Conservation (phyloP, 1,140 invertebrate genomes). For the Polypedilum vanderplanki region DNA sequence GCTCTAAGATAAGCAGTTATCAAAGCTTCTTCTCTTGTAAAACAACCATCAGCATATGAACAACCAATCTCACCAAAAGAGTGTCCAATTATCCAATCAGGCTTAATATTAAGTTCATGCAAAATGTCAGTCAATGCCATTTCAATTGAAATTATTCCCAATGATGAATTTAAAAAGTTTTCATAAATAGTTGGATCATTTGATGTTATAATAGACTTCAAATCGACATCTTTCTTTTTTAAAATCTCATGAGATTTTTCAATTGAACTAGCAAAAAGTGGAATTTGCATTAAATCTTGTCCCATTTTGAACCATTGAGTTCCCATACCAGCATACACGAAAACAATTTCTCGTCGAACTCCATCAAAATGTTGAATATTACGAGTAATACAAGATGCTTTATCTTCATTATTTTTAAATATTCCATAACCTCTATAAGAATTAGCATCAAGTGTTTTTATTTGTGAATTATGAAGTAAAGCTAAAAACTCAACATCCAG, state of each 20-base stretch:
- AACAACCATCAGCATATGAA: constrained; percentile 91
- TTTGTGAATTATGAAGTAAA: constrained; percentile 64
- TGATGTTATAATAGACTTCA: constrained; percentile 74
- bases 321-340: constrained; percentile 66
- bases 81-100: constrained; percentile 92
- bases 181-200: constrained; percentile 68
- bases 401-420: too few species aligned
- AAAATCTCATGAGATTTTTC: constrained; percentile 66
- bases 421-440: constrained; percentile 64
- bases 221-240: constrained; percentile 67
- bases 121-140: constrained; percentile 85
- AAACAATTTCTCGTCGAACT: too few species aligned
- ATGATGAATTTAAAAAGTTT: constrained; percentile 80
- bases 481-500: constrained; percentile 62
- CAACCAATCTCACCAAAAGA: constrained; percentile 91
- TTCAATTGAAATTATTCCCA: constrained; percentile 91
- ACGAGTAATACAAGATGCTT: constrained; percentile 40
- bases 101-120: constrained; percentile 40
- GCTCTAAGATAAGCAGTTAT: constrained; percentile 74
- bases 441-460: constrained; percentile 60
- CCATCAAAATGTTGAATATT: constrained; percentile 46
- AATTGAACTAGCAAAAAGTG: constrained; percentile 71
- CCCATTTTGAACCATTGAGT: constrained; percentile 95
- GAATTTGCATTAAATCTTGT: too few species aligned
- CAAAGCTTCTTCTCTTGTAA: constrained; percentile 87